These are phyloP conservation scores for Electrona antarctica DNA, from an alignment of 2,113 vertebrate species.

Conservation along the genomic window DNA sequence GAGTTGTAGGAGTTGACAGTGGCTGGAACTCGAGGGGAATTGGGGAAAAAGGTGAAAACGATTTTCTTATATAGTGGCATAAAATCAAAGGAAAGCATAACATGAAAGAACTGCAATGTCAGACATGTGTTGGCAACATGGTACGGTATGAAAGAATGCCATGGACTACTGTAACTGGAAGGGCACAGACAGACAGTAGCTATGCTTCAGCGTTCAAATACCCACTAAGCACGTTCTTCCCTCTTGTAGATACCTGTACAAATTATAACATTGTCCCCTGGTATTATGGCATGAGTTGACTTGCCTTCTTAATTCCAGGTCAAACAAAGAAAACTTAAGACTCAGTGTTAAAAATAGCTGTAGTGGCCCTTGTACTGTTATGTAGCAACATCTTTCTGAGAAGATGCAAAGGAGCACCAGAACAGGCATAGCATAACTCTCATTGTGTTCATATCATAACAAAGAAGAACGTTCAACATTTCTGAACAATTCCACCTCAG, in stretches of 20 bases:
- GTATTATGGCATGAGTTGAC: not conserved
- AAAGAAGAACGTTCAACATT: not conserved
- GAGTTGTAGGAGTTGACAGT: no score
- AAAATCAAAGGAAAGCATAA: not conserved
- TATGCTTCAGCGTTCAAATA: not conserved
- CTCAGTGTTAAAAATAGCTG: not conserved
- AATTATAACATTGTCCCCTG: not conserved
- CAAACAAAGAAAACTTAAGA: not conserved
- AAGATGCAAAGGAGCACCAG: not conserved
- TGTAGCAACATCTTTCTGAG: not conserved
- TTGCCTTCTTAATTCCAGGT: not conserved
- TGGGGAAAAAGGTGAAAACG: no score
- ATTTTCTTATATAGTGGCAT: not conserved
- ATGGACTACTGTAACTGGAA: not conserved
- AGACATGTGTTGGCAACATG: slow-evolving; percentile 22
- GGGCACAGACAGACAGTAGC: not conserved
- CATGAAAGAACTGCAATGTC: slow-evolving; percentile 1
- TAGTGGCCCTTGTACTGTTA: not conserved
- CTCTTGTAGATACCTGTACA: not conserved
- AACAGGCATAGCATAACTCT: not conserved
- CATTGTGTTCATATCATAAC: not conserved
- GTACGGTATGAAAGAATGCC: slow-evolving; percentile 2
- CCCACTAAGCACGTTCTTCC: not conserved
- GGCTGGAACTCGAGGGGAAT: no score
- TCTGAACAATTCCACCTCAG: not conserved